phyloP scores from a whole-genome alignment of 2,797 vertebrate species.

The Esox masquinongy region DNA sequence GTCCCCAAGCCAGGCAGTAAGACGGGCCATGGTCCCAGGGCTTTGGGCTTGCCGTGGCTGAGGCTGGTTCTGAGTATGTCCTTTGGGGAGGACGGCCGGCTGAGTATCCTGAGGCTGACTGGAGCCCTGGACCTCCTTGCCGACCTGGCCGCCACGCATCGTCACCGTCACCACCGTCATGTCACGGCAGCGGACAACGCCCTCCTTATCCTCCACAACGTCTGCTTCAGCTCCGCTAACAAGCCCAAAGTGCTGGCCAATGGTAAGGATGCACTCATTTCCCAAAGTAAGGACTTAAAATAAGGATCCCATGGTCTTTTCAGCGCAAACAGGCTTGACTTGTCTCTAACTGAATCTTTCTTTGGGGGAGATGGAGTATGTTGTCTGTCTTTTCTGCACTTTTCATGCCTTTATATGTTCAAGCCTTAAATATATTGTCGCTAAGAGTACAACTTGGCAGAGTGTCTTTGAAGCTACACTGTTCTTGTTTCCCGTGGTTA shows the following conservation, averaged over 20 bases:
- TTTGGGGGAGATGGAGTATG: not conserved
- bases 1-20: conserved; percentile 76
- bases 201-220: conserved; percentile 89
- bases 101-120: conserved; percentile 85
- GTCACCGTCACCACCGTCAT: conserved; percentile 49
- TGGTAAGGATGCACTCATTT: conserved; percentile 70
- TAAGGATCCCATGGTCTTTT: too few species aligned
- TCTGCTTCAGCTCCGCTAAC: conserved; percentile 88
- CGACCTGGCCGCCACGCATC: conserved; percentile 75
- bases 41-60: conserved; percentile 80
- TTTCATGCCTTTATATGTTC: not conserved
- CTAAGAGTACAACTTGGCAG: not conserved
- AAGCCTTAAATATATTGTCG: not conserved
- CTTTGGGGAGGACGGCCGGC: conserved; percentile 87
- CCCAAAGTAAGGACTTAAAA: too few species aligned
- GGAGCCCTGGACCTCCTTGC: conserved; percentile 86
- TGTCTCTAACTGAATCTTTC: too few species aligned
- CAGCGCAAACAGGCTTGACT: too few species aligned
- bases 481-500: not conserved
- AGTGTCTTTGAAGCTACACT: not conserved
- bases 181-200: conserved; percentile 52
- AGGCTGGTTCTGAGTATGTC: conserved; percentile 87
- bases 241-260: conserved; percentile 88
- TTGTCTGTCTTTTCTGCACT: not conserved
- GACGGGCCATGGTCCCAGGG: conserved; percentile 29